Evolutionary conservation across 2,888 invertebrate genomes (phyloP).

Genomic region (Carabus problematicus): DNA sequence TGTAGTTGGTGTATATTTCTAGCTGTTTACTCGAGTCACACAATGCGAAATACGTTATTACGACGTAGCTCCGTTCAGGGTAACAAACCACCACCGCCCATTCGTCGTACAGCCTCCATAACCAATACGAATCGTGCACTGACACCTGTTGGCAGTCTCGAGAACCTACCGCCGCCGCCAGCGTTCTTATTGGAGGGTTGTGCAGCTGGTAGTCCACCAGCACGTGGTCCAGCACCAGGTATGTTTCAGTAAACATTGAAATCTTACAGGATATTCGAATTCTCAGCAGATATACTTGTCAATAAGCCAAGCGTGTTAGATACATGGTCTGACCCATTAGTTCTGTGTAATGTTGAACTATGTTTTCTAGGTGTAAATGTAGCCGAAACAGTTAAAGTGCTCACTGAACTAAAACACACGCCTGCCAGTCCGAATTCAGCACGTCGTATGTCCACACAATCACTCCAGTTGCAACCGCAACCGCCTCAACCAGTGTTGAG

Average conservation of each 20-base stretch:
- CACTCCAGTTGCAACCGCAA: constrained; percentile 52
- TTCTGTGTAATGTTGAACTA: not conserved
- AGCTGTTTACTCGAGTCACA: constrained; percentile 53
- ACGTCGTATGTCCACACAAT: constrained; percentile 62
- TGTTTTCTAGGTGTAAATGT: constrained; percentile 66
- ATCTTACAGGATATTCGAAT: not conserved
- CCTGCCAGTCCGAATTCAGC: constrained; percentile 84
- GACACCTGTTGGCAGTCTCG: constrained; percentile 59
- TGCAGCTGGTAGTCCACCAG: constrained; percentile 54
- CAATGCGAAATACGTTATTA: constrained; percentile 59
- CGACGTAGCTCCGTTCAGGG: constrained; percentile 68
- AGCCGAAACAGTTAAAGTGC: constrained; percentile 85
- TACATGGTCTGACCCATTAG: no score
- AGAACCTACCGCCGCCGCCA: constrained; percentile 76
- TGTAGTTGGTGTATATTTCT: constrained; percentile 34
- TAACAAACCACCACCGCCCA: constrained; percentile 82
- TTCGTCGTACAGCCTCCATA: constrained; percentile 78
- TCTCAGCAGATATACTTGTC: not conserved
- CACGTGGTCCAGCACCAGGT: constrained; percentile 49
- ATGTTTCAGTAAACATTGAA: constrained; percentile 14
- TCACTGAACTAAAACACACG: constrained; percentile 85
- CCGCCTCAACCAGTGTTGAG: constrained; percentile 53
- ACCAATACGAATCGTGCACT: constrained; percentile 57
- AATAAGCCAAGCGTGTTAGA: not conserved
- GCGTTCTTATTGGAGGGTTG: constrained; percentile 73